Evolutionary conservation across 2,888 invertebrate species (phyloP).

Genomic region (Drepanosiphum platanoidis): DNA sequence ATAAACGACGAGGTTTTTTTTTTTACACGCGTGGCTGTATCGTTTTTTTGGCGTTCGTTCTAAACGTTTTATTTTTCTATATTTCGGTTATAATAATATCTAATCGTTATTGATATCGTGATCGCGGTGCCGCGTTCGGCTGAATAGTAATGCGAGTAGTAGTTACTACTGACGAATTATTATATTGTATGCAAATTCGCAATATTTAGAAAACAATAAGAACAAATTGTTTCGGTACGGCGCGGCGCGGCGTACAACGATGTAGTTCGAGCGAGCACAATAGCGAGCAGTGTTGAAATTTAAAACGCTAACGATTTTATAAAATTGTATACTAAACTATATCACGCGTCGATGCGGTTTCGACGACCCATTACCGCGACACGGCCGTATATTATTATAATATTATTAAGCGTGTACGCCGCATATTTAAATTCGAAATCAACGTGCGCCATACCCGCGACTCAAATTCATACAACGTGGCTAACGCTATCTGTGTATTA

Average conservation of each 20-base stretch:
- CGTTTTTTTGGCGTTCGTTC: not conserved
- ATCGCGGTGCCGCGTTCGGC: not conserved
- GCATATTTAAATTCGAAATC: not conserved
- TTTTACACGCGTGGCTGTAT: too few relatives aligned
- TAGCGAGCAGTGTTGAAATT: slow-evolving; percentile 21
- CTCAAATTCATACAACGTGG: not conserved
- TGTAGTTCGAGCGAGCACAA: not conserved
- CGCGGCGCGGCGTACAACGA: too few relatives aligned
- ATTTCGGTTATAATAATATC: not conserved
- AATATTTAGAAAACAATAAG: slow-evolving; percentile 23
- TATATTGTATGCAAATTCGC: slow-evolving; percentile 53
- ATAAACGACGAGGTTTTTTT: too few relatives aligned
- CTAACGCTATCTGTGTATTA: not conserved
- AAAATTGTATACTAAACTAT: not conserved
- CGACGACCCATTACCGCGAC: slow-evolving; percentile 36
- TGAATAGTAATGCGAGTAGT: not conserved
- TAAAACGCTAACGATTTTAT: slow-evolving; percentile 12
- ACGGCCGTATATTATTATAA: too few relatives aligned
- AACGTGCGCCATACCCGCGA: too few relatives aligned
- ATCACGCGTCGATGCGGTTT: slow-evolving; percentile 29
- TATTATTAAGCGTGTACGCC: too few relatives aligned
- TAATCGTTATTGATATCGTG: not conserved
- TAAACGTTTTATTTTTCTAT: not conserved
- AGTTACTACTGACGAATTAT: not conserved
- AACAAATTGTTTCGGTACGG: not conserved